A percentile compares a stretch with the other conserved stretches of the same genome.
Conservation (phyloP, 2,113 vertebrate species). For the Andinoacara biseriatus region DNA sequence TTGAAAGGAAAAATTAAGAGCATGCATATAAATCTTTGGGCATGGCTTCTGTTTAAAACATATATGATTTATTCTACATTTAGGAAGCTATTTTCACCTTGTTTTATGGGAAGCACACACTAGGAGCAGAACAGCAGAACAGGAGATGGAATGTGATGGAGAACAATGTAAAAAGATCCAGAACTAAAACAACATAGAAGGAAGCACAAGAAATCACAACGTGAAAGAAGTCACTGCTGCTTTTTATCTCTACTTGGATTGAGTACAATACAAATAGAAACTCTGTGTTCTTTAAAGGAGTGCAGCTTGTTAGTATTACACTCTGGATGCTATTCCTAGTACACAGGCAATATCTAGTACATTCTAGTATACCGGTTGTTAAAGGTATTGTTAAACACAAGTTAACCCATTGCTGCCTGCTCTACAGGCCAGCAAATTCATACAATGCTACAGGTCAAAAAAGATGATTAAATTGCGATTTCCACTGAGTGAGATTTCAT, state of each 20-base stretch:
- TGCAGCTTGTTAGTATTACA: conserved; percentile 62
- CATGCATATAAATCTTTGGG: conserved; percentile 80
- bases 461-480: conserved; percentile 26
- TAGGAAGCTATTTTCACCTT: conserved; percentile 70
- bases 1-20: conserved; percentile 61
- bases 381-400: conserved; percentile 65
- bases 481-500: conserved; percentile 43
- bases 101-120: conserved; percentile 56
- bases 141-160: conserved; percentile 47
- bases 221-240: conserved; percentile 57
- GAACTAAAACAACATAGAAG: conserved; percentile 56
- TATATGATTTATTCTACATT: conserved; percentile 80
- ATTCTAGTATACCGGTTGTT: conserved; percentile 75
- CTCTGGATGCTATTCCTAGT: conserved; percentile 67
- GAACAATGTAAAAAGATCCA: conserved; percentile 38
- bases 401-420: conserved; percentile 78
- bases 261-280: conserved; percentile 72
- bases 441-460: conserved; percentile 42
- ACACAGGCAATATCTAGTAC: conserved; percentile 75
- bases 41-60: conserved; percentile 73
- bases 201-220: conserved; percentile 68
- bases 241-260: conserved; percentile 76
- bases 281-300: conserved; percentile 43
- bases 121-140: conserved; percentile 22
- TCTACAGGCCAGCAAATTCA: conserved; percentile 78